Base-by-base conservation (phyloP, 2,888 invertebrate species). In the Callinectes sapidus region DNA sequence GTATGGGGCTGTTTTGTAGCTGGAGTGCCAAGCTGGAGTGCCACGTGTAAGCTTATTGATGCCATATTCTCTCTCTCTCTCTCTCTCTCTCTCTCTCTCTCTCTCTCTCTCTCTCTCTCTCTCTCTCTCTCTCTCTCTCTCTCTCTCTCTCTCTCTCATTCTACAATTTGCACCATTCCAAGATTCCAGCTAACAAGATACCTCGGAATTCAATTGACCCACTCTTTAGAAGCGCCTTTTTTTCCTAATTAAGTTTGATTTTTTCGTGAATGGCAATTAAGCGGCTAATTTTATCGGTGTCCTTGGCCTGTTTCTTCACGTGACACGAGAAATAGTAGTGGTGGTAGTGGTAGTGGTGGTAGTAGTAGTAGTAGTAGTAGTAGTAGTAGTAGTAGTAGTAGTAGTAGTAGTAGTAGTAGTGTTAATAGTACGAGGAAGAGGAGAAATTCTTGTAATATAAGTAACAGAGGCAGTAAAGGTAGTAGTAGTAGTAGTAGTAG, bases 61-160 rank as follows among this genome's bases (percentile, higher is more conserved):
- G 48, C 8, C 48, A 2, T 42, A 3, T 18, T 77, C 77, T 77
- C 77, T 77, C 77, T 77, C 77, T 77, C 77, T 77, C 77, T 77
- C 77, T 77, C 77, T 77, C 77, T 77, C 77, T 77, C 77, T 77
- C 77, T 77, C 77, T 77, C 32, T 77, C 32, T 77, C 77, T 77
- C 32, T 28, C 28, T 77, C 32, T 77, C 77, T 32, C 32, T 32
- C 77, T 77, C 77, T 77, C 77, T 77, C 77, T 77, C 77, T 77
- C 77, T 77, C 77, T 77, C 77, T 77, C 77, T 77, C 77, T 77
- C 77, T 77, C 77, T 77, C 77, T 77, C 77, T 77, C 77, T 77
- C 77, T 77, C 77, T 77, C 77, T 77, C 77, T 77, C 77, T 77
- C 77, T 14, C 77, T 14, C 77, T 5, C 77, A n/a, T 32, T 13